phyloP scores from a whole-genome alignment of 92 coral and sea anemone genomes.

The Nematostella vectensis region DNA sequence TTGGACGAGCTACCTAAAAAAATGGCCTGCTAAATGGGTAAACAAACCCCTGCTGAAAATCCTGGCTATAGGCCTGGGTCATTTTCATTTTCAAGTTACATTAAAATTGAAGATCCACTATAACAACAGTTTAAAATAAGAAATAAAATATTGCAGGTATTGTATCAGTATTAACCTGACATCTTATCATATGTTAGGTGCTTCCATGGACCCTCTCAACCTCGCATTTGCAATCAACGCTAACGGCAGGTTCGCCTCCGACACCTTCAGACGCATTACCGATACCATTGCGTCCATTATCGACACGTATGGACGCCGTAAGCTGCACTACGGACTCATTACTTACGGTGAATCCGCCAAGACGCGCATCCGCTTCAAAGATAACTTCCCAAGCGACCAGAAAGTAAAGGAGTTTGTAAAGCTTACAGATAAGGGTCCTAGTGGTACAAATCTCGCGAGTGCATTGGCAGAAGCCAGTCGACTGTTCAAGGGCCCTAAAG shows the following conservation, averaged over 20 bases:
- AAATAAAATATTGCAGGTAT: too few species aligned
- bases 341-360: constrained; percentile 55
- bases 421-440: constrained; percentile 27
- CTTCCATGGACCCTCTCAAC: constrained; percentile 47
- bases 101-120: too few species aligned
- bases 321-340: constrained; percentile 61
- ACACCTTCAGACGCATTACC: constrained; percentile 51
- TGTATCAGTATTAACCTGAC: too few species aligned
- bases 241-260: constrained; percentile 46
- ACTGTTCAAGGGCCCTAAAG: constrained; percentile 41
- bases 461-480: constrained; percentile 51
- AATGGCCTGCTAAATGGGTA: too few species aligned
- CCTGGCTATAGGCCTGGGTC: too few species aligned
- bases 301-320: constrained; percentile 65
- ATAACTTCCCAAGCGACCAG: constrained; percentile 39
- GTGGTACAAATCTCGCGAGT: constrained; percentile 46
- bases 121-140: too few species aligned
- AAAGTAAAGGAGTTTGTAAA: constrained; percentile 47
- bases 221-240: constrained; percentile 75
- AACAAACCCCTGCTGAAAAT: too few species aligned
- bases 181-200: constrained; percentile 7
- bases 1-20: too few species aligned
- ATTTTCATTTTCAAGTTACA: too few species aligned
- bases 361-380: constrained; percentile 50
- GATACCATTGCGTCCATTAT: constrained; percentile 58